These are phyloP conservation scores for Neopipo cinnamomea DNA, from an alignment of 2,113 vertebrate species.

Conservation along the genomic window DNA sequence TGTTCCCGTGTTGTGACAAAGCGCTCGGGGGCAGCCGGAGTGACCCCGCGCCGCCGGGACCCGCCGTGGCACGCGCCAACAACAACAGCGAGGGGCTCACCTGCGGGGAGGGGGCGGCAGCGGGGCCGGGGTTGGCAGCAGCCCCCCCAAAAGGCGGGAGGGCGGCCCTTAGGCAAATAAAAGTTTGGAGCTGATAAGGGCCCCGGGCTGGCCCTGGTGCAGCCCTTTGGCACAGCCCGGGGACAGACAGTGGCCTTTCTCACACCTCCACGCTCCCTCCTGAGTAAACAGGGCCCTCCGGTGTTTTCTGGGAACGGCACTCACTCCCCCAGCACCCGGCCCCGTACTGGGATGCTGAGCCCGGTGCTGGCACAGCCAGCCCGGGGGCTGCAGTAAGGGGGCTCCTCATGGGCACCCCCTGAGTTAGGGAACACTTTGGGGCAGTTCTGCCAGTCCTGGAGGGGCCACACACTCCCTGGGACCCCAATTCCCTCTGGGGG, in stretches of 20 bases:
- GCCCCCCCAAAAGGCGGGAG: constrained; percentile 23
- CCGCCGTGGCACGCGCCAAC: constrained; percentile 29
- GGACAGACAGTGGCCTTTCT: background rate
- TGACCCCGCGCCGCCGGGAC: background rate
- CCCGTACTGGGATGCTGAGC: background rate
- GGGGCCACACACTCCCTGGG: background rate
- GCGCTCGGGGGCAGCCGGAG: background rate
- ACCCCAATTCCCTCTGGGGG: background rate
- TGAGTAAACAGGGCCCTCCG: background rate
- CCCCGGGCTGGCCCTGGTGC: background rate
- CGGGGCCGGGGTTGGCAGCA: background rate
- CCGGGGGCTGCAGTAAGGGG: accelerated
- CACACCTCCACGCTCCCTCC: background rate
- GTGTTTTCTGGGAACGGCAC: background rate
- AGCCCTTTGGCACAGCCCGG: background rate
- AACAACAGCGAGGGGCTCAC: constrained; percentile 58
- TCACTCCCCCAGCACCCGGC: accelerated
- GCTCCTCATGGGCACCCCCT: background rate
- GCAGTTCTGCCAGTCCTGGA: background rate
- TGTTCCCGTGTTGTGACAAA: constrained; percentile 79
- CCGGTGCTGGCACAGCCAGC: background rate
- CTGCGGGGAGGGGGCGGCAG: background rate
- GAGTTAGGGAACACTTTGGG: background rate
- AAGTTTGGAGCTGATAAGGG: constrained; percentile 71
- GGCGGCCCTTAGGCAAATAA: constrained; percentile 69